Evolutionary conservation across 2,888 invertebrate species (phyloP), one percentile per base, ranked within the genome.

Genomic region (Lasioglossum calceatum): DNA sequence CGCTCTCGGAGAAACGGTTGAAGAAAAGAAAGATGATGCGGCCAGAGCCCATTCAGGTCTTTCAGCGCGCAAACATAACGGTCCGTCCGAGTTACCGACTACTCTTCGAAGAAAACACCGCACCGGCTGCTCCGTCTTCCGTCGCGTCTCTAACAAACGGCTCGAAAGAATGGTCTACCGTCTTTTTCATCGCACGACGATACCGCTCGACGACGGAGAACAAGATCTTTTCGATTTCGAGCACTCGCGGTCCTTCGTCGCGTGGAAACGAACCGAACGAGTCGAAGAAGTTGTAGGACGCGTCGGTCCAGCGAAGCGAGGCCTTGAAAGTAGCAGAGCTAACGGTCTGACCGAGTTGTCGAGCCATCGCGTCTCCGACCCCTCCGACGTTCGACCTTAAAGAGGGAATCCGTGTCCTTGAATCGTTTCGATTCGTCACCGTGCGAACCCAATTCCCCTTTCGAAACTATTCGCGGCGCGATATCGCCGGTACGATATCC

Each of bases 301-400:
- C 73, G 81, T 73, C 39, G 84, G 80, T 84, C 86, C 86, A 81
- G 87, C 83, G 42, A 44, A 70, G 82, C 81, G 79, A 83, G 77
- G 85, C 85, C 87, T 87, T 84, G 85, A 87, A 88, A 85, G 84
- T 85, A 82, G 87, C 79, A 78, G 85, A 90, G 81, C 85, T 93
- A 94, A 94, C 94, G 94, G 94, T 93, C 83, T 91, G 92, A 91
- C 92, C 93, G 93, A 93, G 92, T 94, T 94, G 90, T 87, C 87
- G 92, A 89, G 87, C 86, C 82, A 71, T 81, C 83, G 67, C 70
- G 61, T 84, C 73, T 79, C 67, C 75, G 80, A 79, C 82, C 87
- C 83, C 77, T 88, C 70, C 78, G 71, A 70, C 70, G 64, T 72
- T 88, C 90, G 91, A 90, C 91, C 92, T 92, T 91, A 85, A 77